These are phyloP conservation scores for Apoda limacodes DNA, from an alignment of 2,888 invertebrate species.

Conservation along the genomic window DNA sequence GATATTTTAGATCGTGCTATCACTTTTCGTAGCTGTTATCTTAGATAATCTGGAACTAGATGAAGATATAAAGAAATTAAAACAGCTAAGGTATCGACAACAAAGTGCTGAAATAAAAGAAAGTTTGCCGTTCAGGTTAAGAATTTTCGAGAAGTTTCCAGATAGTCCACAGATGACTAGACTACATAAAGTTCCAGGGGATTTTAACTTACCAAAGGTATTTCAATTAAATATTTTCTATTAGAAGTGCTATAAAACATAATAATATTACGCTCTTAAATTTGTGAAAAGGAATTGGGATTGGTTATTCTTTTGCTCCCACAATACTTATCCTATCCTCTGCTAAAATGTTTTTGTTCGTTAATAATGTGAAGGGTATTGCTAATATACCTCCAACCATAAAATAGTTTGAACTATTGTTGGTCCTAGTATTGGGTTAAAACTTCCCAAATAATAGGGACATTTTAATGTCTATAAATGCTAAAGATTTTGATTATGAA, in stretches of 20 bases:
- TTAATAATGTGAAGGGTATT: too few relatives aligned
- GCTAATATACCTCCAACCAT: not conserved
- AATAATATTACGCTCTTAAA: too few relatives aligned
- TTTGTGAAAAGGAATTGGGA: too few relatives aligned
- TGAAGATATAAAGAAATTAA: conserved; percentile 98
- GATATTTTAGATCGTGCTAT: conserved; percentile 94
- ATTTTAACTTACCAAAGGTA: conserved; percentile 91
- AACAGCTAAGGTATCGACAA: conserved; percentile 96
- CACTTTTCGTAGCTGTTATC: conserved; percentile 99
- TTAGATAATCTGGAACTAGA: conserved; percentile 99
- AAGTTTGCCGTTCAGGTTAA: conserved; percentile 92
- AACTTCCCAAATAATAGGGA: too few relatives aligned
- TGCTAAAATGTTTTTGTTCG: too few relatives aligned
- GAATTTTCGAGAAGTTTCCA: conserved; percentile 98
- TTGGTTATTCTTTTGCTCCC: too few relatives aligned
- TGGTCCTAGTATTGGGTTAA: too few relatives aligned
- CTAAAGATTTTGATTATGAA: too few relatives aligned
- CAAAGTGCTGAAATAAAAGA: conserved; percentile 99
- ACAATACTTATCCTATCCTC: too few relatives aligned
- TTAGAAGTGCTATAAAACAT: conserved; percentile 1
- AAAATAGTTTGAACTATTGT: too few relatives aligned
- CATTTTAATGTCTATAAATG: too few relatives aligned
- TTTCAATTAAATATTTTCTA: conserved; percentile 4
- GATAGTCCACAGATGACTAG: conserved; percentile 99
- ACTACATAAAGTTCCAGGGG: conserved; percentile 92